phyloP scores from a whole-genome alignment of 1,140 invertebrate genomes.

The Paramacrobiotus metropolitanus region DNA sequence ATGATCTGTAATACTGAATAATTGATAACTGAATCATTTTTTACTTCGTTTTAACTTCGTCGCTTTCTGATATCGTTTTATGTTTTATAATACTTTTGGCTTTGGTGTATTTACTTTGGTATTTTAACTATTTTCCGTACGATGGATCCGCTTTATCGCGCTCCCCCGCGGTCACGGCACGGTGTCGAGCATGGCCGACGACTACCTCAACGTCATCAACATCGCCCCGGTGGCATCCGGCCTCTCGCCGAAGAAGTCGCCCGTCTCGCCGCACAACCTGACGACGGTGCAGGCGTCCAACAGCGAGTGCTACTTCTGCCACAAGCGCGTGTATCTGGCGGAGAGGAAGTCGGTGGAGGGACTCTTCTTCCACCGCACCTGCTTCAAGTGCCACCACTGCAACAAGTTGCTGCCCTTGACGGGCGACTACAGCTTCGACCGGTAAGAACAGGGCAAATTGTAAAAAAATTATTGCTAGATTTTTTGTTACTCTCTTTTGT shows the following conservation, averaged over 20 bases:
- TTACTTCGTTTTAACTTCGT: too few relatives aligned
- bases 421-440: not conserved
- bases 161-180: not conserved
- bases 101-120: too few relatives aligned
- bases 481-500: too few relatives aligned
- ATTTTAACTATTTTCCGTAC: not conserved
- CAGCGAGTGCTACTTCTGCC: slow-evolving; percentile 48
- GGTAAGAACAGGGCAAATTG: too few relatives aligned
- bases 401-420: not conserved
- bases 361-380: slow-evolving; percentile 49
- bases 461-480: too few relatives aligned
- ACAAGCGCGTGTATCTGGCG: slow-evolving; percentile 63
- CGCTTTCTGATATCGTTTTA: too few relatives aligned
- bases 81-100: too few relatives aligned
- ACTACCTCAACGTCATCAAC: not conserved
- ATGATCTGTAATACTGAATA: too few relatives aligned
- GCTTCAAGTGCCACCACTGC: slow-evolving; percentile 21
- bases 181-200: not conserved
- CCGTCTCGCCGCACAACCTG: not conserved
- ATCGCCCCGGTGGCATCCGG: not conserved
- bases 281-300: not conserved
- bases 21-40: too few relatives aligned
- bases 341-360: slow-evolving; percentile 61
- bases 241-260: not conserved
- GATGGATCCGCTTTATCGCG: not conserved